phyloP scores from a whole-genome alignment of 1,140 invertebrate genomes.

The Branchinecta lynchi region DNA sequence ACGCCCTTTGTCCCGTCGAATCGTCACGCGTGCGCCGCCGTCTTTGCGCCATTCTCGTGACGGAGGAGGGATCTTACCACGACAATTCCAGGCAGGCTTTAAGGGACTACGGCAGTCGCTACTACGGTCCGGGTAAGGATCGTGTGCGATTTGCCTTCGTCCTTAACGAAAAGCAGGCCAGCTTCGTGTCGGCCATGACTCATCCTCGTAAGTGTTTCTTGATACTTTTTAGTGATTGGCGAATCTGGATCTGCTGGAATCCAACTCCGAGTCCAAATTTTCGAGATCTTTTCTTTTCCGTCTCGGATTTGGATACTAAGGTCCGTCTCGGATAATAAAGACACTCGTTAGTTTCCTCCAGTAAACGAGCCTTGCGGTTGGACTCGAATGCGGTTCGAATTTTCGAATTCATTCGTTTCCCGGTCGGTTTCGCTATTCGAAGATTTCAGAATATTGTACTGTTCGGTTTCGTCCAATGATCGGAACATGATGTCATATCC shows the following conservation, averaged over 20 bases:
- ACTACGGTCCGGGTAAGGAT: conserved; percentile 34
- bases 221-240: too few species aligned
- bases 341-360: too few species aligned
- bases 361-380: too few species aligned
- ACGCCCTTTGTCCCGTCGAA: conserved; percentile 74
- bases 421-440: too few species aligned
- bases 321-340: too few species aligned
- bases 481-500: too few species aligned
- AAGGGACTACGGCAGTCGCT: conserved; percentile 29
- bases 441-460: too few species aligned
- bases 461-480: too few species aligned
- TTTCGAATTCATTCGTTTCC: too few species aligned
- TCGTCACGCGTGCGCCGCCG: conserved; percentile 61
- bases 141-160: conserved; percentile 62
- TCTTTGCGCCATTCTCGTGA: conserved; percentile 72
- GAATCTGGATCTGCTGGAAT: too few species aligned
- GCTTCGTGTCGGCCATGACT: conserved; percentile 58
- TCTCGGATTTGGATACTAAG: too few species aligned
- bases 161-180: conserved; percentile 60
- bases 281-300: background rate
- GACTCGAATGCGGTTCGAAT: too few species aligned
- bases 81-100: conserved; percentile 32
- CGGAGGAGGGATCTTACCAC: conserved; percentile 40
- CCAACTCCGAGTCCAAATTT: conserved; percentile 10
- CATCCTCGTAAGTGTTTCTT: conserved; percentile 27